Base-by-base conservation (phyloP, 2,888 invertebrate species). In the Laothoe populi region DNA sequence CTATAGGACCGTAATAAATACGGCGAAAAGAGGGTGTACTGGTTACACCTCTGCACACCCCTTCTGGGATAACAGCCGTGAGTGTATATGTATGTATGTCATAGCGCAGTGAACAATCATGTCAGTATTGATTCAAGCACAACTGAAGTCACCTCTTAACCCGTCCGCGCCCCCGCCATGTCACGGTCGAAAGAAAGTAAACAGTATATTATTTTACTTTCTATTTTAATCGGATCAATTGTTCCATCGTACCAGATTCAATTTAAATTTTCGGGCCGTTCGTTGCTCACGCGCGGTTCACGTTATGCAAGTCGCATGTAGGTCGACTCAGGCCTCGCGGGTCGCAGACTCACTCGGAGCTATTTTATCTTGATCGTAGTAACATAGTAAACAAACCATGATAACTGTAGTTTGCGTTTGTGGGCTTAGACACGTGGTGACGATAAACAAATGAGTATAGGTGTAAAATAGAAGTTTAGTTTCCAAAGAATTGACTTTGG, bases 171-270 rank as follows among this genome's bases (percentile, higher is more conserved):
- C 31, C 7, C 7, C 26, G 31, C 23, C 58, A 35, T 21, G 40
- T 60, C 35, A 42, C 31, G 26, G 24, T 16, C 21, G 57, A 24
- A 62, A 62, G 62, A 62, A 62, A 62, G 62, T 26, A 46, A 48
- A 62, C 46, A 58, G 26, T 58, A 48, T 62, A 58, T 62, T 58
- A 48, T 62, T 48, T 62, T 62, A 62, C 62, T 62, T 62, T 62
- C 62, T 58, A 62, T 38, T 48, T 24, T 48, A 62, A 58, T 58
- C 58, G 42, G 62, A 62, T 46, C 62, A 62, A 58, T 62, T 62
- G 62, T 62, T 58, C 42, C 24, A 62, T 42, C 57, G 62, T 40
- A 46, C 58, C 46, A 62, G 58, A 62, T 62, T 58, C 19, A 57
- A 60, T 60, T 60, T 26, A 35, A 57, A 63, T 60, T 60, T 63